Base-by-base conservation (phyloP, 2,113 vertebrate genomes). In the Macquaria australasica region DNA sequence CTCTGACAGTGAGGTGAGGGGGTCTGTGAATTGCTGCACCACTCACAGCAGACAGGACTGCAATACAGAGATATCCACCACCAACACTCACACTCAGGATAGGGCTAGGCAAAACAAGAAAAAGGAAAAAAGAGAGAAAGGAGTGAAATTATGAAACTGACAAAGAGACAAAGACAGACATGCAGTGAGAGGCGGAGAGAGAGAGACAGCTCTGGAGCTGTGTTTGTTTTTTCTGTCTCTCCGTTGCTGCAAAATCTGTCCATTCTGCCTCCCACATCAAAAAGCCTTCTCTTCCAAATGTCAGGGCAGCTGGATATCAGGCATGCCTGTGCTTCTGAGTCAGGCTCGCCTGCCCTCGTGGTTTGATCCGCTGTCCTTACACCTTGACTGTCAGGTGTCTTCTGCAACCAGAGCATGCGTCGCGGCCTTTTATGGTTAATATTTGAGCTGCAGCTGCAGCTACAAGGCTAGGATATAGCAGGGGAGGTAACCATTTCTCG, bases 221-320 rank as follows among this genome's bases (percentile, higher is more conserved):
- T n/a, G n/a, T n/a, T n/a, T n/a, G n/a, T n/a, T n/a, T n/a, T n/a
- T n/a, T n/a, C n/a, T n/a, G n/a, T n/a, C n/a, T n/a, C n/a, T n/a
- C n/a, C n/a, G n/a, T n/a, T n/a, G n/a, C n/a, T n/a, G n/a, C n/a
- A n/a, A n/a, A n/a, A n/a, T n/a, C n/a, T n/a, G n/a, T n/a, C 48
- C 70, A 62, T 68, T 78, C 86, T 53, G 16, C 73, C 72, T 85
- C 77, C 88, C 78, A 89, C 82, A 87, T 91, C 82, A 92, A 88
- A 90, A 84, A 71, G 15, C 66, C 70, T 60, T 74, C 79, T 77
- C 39, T 60, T 90, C 70, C 75, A 92, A 93, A 92, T 90, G 90
- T 92, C 88, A 90, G 82, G 48, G 62, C 88, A 76, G 82, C 78
- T 83, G 80, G 84, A 86, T 79, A 86, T 87, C 80, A 86, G 75